Evolutionary conservation across 2,113 vertebrate genomes (phyloP), one percentile per base, ranked within the genome.

Genomic region (Clarias batrachus): DNA sequence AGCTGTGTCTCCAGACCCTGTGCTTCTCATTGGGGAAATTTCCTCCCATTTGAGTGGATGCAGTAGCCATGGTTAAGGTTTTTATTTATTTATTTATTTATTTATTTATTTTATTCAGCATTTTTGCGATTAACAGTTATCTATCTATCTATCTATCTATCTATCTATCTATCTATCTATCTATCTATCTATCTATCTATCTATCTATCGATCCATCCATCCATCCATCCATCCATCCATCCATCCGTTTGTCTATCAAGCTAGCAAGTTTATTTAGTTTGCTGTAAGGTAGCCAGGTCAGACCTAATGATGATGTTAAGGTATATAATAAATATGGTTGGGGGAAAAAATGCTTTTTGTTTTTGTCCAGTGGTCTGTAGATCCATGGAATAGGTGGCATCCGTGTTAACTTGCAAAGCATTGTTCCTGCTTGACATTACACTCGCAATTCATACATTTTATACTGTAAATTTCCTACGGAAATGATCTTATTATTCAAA

Each of bases 1-100:
- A 97, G 97, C 97, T 97, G 96, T 97, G 96, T 94, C 93, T 92
- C 91, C 74, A 88, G 90, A 92, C 62, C 91, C 92, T 89, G 23
- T 81, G 89, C 87, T 84, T 25, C 85, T 88, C 87, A 83, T 90
- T 87, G 79, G 89, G 86, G 90, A 92, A 91, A 91, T 91, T 86
- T 76, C 71, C 65, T 89, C 81, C 84, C 90, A 84, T 91, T 65
- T 73, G 52, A 37, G 48, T 57, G 57, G 52, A 57, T 68, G 71
- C 54, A 37, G 27, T 33, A 73, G 70, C 60, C 30, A 41, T 56
- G 84, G 79, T 73, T 87, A 12, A 81, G n/a, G 81, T 88, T 82
- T 76, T 89, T 60, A 65, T 85, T 19, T 76, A 33, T 80, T 88
- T 81, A 82, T 87, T 73, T 78, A 87, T 33, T n/a, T n/a, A n/a